Evolutionary conservation across 2,113 vertebrate species (phyloP).

Genomic region (Varanus komodoensis): DNA sequence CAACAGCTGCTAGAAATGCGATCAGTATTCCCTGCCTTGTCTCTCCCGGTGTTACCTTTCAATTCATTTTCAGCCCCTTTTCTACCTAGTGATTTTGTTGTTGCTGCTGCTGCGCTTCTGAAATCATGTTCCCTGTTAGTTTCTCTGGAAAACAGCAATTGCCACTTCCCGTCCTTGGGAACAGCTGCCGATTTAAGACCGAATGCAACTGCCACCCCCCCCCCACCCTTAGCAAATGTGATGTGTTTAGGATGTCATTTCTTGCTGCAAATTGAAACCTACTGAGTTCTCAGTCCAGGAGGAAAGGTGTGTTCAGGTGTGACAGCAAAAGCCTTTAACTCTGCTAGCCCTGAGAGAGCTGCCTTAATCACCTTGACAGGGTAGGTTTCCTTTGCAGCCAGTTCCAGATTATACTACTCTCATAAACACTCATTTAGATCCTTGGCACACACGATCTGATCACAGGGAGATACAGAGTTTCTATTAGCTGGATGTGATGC

Average conservation of each 20-base stretch:
- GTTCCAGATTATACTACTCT: not conserved
- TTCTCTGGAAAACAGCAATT: not conserved
- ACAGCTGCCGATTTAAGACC: not conserved
- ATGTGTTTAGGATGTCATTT: not conserved
- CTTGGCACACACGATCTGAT: slow-evolving; percentile 12
- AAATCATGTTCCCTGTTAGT: not conserved
- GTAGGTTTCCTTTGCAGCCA: slow-evolving; percentile 2
- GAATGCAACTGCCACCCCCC: not conserved
- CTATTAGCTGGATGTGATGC: not conserved
- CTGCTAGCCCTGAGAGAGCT: not conserved
- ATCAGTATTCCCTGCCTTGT: not conserved
- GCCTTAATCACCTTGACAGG: not conserved
- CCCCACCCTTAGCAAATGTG: fast-evolving
- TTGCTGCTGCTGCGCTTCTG: not conserved
- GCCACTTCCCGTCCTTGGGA: not conserved
- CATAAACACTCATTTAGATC: not conserved
- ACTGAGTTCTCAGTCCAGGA: slow-evolving; percentile 11
- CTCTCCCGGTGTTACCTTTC: not conserved
- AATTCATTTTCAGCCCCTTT: not conserved
- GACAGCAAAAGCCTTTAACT: not conserved
- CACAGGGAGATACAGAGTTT: fast-evolving
- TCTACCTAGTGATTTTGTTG: not conserved
- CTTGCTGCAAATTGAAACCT: not conserved
- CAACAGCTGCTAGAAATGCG: not conserved
- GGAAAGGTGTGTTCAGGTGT: slow-evolving; percentile 22